These are phyloP conservation scores for Aegithalos caudatus DNA, from an alignment of 2,113 vertebrate genomes.

Conservation along the genomic window DNA sequence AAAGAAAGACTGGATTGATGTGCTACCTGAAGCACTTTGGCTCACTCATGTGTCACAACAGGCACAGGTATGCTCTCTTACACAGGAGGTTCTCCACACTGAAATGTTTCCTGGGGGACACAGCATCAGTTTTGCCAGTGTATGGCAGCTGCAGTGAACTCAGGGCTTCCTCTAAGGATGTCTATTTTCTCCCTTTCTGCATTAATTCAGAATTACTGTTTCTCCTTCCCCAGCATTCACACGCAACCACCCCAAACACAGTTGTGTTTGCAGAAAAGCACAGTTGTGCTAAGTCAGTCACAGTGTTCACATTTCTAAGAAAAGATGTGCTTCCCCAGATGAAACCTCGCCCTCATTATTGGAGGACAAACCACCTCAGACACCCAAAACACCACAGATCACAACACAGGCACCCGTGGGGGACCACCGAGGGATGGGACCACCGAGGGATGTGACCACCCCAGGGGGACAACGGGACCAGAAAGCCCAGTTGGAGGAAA, in stretches of 20 bases:
- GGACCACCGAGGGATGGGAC: accelerated
- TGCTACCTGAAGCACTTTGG: background rate
- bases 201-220: slow-evolving; percentile 33
- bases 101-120: background rate
- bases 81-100: background rate
- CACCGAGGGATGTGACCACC: accelerated
- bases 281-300: background rate
- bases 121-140: background rate
- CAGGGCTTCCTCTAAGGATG: background rate
- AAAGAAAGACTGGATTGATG: background rate
- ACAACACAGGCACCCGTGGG: background rate
- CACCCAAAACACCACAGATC: background rate
- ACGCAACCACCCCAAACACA: slow-evolving; percentile 24
- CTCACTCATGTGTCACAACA: background rate
- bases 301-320: slow-evolving; percentile 9
- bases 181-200: background rate
- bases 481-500: background rate
- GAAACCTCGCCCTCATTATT: background rate
- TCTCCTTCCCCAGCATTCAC: background rate
- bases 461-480: background rate
- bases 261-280: slow-evolving; percentile 48
- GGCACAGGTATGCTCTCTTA: background rate
- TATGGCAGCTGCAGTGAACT: background rate
- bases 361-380: background rate
- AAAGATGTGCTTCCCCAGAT: background rate